Percentiles rank a stretch among this genome's conserved stretches.
These are phyloP conservation scores for Pionites leucogaster DNA, from an alignment of 2,113 vertebrate genomes.

Conservation along the genomic window DNA sequence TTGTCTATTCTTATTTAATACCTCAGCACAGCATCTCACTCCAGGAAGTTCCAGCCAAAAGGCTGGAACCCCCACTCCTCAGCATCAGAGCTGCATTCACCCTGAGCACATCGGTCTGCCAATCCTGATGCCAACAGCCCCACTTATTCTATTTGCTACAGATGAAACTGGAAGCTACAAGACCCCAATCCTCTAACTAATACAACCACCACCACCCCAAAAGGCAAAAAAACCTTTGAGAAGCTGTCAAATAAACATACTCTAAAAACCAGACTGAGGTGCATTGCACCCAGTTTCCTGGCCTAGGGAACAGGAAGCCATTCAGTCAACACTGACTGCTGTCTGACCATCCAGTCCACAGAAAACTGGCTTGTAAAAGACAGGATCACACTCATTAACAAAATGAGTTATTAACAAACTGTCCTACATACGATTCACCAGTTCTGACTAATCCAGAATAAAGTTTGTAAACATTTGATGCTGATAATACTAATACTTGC, in stretches of 20 bases:
- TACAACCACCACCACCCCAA: background rate
- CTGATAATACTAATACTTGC: background rate
- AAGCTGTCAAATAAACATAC: background rate
- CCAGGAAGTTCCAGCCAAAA: background rate
- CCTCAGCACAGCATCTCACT: background rate
- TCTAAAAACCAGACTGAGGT: background rate
- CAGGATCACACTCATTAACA: background rate
- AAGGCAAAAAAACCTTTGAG: background rate
- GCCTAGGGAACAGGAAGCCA: background rate
- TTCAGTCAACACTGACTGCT: background rate
- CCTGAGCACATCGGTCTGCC: background rate
- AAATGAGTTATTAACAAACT: background rate
- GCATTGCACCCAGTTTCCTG: background rate
- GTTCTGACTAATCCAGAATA: background rate
- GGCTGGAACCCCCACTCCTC: background rate
- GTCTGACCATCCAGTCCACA: background rate
- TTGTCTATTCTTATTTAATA: background rate
- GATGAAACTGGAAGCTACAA: background rate
- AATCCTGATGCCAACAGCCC: background rate
- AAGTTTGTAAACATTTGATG: background rate
- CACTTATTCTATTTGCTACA: background rate
- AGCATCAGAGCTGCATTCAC: background rate
- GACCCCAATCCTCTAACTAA: background rate
- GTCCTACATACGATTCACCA: background rate
- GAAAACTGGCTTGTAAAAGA: background rate